phyloP scores from a whole-genome alignment of 2,113 vertebrate genomes.

The Cyphomyrus plagiostoma region DNA sequence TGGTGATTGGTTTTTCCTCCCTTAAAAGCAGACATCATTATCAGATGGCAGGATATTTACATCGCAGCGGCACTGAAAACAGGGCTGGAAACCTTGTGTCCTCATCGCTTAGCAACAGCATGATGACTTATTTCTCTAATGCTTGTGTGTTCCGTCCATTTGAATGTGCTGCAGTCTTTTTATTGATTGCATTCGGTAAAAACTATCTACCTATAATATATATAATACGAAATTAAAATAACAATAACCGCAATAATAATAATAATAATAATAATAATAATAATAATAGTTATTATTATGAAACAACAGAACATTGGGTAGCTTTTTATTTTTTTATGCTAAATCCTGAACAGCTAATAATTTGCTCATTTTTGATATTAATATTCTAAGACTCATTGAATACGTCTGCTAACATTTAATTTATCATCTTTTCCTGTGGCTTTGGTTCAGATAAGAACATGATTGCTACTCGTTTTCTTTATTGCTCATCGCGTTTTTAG shows the following conservation, averaged over 20 bases:
- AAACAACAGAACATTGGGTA: not conserved
- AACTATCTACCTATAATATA: not conserved
- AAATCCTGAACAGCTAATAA: not conserved
- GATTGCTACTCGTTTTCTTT: not conserved
- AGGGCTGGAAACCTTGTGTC: not conserved
- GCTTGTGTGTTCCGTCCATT: not conserved
- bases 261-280: not conserved
- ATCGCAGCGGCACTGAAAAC: not conserved
- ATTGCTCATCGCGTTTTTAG: not conserved
- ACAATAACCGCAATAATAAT: not conserved
- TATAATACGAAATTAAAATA: not conserved
- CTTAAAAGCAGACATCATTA: conserved; percentile 4
- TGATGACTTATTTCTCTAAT: not conserved
- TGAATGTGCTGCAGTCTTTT: not conserved
- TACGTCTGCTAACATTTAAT: not conserved
- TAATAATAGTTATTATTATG: not conserved
- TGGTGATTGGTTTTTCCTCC: not conserved
- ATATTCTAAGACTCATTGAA: not conserved
- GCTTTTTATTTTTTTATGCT: not conserved
- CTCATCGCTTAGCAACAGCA: conserved; percentile 2
- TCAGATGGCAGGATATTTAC: conserved; percentile 7
- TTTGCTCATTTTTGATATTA: not conserved
- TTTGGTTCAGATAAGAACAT: not conserved
- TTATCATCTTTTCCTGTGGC: not conserved
- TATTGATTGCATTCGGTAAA: not conserved